Evolutionary conservation across 2,888 invertebrate genomes (phyloP).

Genomic region (Anthrax anthrax): DNA sequence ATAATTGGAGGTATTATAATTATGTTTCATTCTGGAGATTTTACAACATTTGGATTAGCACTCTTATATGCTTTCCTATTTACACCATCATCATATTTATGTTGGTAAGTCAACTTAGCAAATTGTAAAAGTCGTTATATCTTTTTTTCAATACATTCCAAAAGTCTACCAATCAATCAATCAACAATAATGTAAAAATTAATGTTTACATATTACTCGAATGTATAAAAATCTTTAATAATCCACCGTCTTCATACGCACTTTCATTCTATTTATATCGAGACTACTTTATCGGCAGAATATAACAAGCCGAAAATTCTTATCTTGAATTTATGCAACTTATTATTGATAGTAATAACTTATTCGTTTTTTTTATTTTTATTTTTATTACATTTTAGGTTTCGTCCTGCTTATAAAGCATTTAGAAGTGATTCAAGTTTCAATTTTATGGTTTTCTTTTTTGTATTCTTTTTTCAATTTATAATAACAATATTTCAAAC

Average conservation of each 20-base stretch:
- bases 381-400: conserved; percentile 34
- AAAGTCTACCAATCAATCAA: too few relatives aligned
- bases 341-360: too few relatives aligned
- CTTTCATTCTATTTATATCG: too few relatives aligned
- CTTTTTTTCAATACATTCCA: too few relatives aligned
- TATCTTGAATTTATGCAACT: too few relatives aligned
- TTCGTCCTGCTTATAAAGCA: conserved; percentile 96
- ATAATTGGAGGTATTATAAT: conserved; percentile 72
- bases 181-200: too few relatives aligned
- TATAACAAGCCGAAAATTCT: too few relatives aligned
- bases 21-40: conserved; percentile 45
- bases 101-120: conserved; percentile 50
- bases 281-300: too few relatives aligned
- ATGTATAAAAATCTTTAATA: too few relatives aligned
- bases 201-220: too few relatives aligned
- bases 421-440: conserved; percentile 98
- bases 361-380: too few relatives aligned
- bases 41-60: conserved; percentile 70
- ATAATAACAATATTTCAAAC: conserved; percentile 77
- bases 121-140: not conserved
- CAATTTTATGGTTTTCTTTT: conserved; percentile 99
- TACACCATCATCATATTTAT: conserved; percentile 93
- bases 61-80: conserved; percentile 80
- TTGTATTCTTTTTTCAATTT: conserved; percentile 94
- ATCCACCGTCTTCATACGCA: too few relatives aligned